Evolutionary conservation across 2,797 vertebrate species (phyloP), one percentile per base, ranked within the genome.

Genomic region (Enteromius paludinosus): DNA sequence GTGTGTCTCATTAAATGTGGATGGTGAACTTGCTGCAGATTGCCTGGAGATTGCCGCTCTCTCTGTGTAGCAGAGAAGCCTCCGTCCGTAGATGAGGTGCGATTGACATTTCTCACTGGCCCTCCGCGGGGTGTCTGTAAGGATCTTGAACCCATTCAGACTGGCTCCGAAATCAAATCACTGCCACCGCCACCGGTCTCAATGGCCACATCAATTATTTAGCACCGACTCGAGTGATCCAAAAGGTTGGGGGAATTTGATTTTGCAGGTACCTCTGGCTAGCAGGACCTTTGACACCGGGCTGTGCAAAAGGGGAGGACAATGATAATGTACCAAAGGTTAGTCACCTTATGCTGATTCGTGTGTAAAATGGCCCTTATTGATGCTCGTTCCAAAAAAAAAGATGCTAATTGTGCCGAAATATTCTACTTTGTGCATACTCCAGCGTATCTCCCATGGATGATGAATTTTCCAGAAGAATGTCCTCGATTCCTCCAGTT

Each of bases 141-240:
- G 87, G 88, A 88, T 89, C 83, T 83, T 87, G 88, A 90, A 89
- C 89, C 89, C 88, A 90, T 89, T 89, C 89, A 87, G 88, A 86
- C 87, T 87, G 81, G 85, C 87, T 87, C 84, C 84, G 83, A 88
- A 90, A 89, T 89, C 89, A 90, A 90, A 90, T 90, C 88, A 87
- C 88, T 77, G 85, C 83, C 87, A 87, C 84, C 71, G 75, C 80
- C 84, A 85, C 88, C 76, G 68, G 84, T 75, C 79, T 87, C 84
- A 87, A 83, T 89, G 86, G 87, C 85, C 86, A 86, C 88, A 89
- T 89, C 88, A 88, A 90, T 90, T 90, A 90, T 90, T 90, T 90
- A 89, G 86, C 79, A 82, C 88, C 59, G 79, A 83, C 87, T 83
- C 78, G 81, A 87, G 84, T 83, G 86, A 88, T 87, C 83, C 79